These are phyloP conservation scores for Neotoma lepida DNA, from an alignment of 2,113 vertebrate genomes.

Conservation along the genomic window DNA sequence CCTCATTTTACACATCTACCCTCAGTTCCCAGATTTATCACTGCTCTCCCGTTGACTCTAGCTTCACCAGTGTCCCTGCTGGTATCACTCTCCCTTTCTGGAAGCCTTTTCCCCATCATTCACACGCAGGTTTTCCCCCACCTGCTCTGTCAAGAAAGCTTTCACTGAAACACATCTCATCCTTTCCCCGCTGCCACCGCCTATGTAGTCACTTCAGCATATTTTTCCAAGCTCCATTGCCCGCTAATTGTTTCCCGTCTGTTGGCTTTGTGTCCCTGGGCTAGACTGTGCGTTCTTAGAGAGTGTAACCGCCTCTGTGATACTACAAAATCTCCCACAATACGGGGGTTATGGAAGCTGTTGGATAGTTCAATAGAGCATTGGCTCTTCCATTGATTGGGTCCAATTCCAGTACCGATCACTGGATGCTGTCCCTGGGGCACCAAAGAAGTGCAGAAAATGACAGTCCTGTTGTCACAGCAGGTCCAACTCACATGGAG, in stretches of 20 bases:
- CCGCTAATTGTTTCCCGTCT: conserved; percentile 75
- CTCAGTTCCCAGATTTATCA: fast-evolving
- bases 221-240: conserved; percentile 73
- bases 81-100: not conserved
- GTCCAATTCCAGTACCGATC: not conserved
- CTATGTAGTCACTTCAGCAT: conserved; percentile 41
- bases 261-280: conserved; percentile 65
- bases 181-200: not conserved
- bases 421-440: not conserved
- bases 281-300: conserved; percentile 64
- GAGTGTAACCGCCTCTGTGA: conserved; percentile 22
- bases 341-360: not conserved
- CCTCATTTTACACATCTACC: fast-evolving
- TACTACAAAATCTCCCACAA: not conserved
- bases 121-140: not conserved
- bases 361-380: not conserved
- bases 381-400: not conserved
- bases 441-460: not conserved
- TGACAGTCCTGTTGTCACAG: not conserved
- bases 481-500: not conserved
- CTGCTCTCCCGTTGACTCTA: fast-evolving
- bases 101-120: not conserved
- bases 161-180: conserved; percentile 20
- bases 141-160: not conserved
- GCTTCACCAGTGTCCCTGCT: fast-evolving